Base-by-base conservation (phyloP, 2,113 vertebrate species). In the Leucoraja erinaceus region DNA sequence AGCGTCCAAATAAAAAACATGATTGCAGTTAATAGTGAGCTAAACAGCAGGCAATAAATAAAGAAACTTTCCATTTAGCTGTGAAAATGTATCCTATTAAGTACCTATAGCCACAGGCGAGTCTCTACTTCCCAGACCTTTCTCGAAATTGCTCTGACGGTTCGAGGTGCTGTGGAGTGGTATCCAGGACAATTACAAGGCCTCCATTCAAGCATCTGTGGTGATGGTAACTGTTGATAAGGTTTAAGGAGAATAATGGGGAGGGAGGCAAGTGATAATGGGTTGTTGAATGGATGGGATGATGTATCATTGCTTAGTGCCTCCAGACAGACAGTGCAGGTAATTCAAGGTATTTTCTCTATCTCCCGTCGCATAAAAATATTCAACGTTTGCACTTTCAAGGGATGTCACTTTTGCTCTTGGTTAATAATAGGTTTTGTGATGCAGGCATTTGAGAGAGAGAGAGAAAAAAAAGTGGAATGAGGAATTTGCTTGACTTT, bases 61-160 rank as follows among this genome's bases (percentile, higher is more conserved):
- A 96, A 96, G 96, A 95, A 97, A 96, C 96, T 97, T 97, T 97
- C 95, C 96, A 97, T 97, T 97, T 97, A 97, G 96, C 96, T 94
- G 94, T 94, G 95, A 96, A 97, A 96, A 95, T 96, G 95, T 95
- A 96, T 97, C 96, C 96, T 97, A 96, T 96, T 96, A 97, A 95
- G 96, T 95, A 95, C 95, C 95, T 94, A 94, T 96, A 95, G 96
- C 97, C 96, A 94, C 94, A 61, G 96, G 97, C 96, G 94, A 95
- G 95, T 96, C 59, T 96, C 96, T 96, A 96, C 96, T 96, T 96
- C 96, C 95, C 95, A 94, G 95, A 94, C 94, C 95, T 95, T 95
- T 97, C 97, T 96, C 95, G 95, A 97, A 96, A 97, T 97, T 97
- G 96, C 96, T 95, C 96, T 96, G 96, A 96, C 96, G 95, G 96